These are phyloP conservation scores for Disparrhopalites patrizii DNA, from an alignment of 2,888 invertebrate genomes.

Conservation along the genomic window DNA sequence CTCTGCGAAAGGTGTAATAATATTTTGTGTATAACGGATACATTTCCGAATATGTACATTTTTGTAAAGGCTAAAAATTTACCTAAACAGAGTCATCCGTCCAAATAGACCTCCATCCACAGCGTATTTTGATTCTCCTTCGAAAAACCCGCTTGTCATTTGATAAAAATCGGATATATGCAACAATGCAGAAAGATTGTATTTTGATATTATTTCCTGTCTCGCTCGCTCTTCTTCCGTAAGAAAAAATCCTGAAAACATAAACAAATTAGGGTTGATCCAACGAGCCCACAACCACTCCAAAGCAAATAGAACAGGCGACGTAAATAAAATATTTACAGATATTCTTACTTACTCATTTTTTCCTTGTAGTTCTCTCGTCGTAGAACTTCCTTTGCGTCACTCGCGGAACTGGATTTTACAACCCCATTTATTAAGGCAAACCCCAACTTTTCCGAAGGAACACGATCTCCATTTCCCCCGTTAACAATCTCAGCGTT, in stretches of 20 bases:
- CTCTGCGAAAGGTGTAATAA: slow-evolving; percentile 54
- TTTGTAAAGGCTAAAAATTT: slow-evolving; percentile 1
- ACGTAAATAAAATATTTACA: background rate
- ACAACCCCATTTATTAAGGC: slow-evolving; percentile 35
- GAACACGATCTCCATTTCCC: slow-evolving; percentile 38
- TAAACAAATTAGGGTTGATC: background rate
- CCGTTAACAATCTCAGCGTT: slow-evolving; percentile 47
- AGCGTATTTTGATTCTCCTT: slow-evolving; percentile 45
- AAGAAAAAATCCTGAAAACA: slow-evolving; percentile 38
- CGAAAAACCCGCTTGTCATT: slow-evolving; percentile 41
- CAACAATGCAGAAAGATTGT: slow-evolving; percentile 44
- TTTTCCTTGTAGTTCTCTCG: slow-evolving; percentile 44
- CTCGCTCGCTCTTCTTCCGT: slow-evolving; percentile 47
- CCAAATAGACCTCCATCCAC: slow-evolving; percentile 45
- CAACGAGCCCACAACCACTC: too few relatives aligned
- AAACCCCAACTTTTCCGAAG: slow-evolving; percentile 45
- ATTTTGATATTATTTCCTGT: slow-evolving; percentile 47
- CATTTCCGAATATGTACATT: background rate
- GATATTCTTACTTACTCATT: slow-evolving; percentile 41
- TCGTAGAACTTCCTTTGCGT: slow-evolving; percentile 35
- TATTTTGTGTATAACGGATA: background rate
- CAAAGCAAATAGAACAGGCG: background rate
- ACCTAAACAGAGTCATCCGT: slow-evolving; percentile 46
- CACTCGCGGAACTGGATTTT: slow-evolving; percentile 19
- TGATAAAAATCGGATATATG: slow-evolving; percentile 36